Percentiles rank a stretch among this genome's conserved stretches.
These are phyloP conservation scores for Taenaris catops DNA, from an alignment of 2,888 invertebrate species.

Conservation along the genomic window DNA sequence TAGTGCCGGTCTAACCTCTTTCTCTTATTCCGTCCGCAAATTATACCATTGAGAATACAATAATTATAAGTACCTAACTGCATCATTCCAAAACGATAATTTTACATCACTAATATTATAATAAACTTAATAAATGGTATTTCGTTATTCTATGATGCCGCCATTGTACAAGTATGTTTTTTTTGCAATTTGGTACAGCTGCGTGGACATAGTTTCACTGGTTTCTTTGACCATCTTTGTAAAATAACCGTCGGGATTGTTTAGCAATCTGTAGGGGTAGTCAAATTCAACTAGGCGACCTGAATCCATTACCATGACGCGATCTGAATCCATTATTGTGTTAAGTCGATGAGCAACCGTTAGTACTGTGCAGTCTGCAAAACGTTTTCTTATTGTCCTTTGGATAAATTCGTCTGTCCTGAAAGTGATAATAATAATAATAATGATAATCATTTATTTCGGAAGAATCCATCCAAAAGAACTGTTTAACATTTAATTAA, in stretches of 20 bases:
- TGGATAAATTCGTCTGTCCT: conserved; percentile 92
- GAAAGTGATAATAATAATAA: too few relatives aligned
- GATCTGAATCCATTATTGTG: conserved; percentile 96
- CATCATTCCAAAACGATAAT: conserved; percentile 29
- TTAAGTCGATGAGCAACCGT: conserved; percentile 95
- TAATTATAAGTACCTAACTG: conserved; percentile 30
- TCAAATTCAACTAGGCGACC: conserved; percentile 88
- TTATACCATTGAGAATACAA: conserved; percentile 11
- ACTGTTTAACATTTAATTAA: too few relatives aligned
- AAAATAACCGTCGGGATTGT: conserved; percentile 80
- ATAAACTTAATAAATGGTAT: conserved; percentile 19
- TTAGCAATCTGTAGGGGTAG: conserved; percentile 83
- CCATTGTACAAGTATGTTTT: conserved; percentile 61
- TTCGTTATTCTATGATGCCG: conserved; percentile 49
- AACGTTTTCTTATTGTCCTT: conserved; percentile 88
- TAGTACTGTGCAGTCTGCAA: conserved; percentile 90
- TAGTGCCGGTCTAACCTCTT: too few relatives aligned
- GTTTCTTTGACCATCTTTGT: conserved; percentile 86
- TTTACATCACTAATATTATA: conserved; percentile 19
- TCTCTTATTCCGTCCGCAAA: too few relatives aligned
- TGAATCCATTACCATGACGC: conserved; percentile 91
- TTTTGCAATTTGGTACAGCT: conserved; percentile 63
- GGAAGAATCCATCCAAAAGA: too few relatives aligned
- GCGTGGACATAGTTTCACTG: conserved; percentile 75
- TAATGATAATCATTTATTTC: too few relatives aligned